A percentile compares a stretch with the other conserved stretches of the same genome.
phyloP scores from a whole-genome alignment of 2,888 invertebrate species.

The Yponomeuta evonymella region DNA sequence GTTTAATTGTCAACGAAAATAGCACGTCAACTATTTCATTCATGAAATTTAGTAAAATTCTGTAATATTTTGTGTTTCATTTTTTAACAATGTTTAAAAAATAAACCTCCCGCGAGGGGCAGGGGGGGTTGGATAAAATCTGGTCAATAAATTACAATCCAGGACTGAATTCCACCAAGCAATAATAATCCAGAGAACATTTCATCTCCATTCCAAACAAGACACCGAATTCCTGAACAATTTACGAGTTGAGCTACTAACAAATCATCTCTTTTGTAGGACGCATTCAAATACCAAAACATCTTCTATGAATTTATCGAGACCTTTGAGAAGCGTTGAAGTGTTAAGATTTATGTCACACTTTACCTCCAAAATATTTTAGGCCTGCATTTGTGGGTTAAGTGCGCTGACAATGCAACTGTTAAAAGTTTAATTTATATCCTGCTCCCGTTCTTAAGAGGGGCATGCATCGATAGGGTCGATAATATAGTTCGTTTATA shows the following conservation, averaged over 20 bases:
- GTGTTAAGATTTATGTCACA: constrained; percentile 56
- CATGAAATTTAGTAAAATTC: too few species aligned
- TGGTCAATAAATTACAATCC: not conserved
- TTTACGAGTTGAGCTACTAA: constrained; percentile 11
- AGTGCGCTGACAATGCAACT: not conserved
- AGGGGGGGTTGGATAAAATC: too few species aligned
- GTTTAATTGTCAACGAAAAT: too few species aligned
- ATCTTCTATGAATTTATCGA: constrained; percentile 31
- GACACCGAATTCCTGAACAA: constrained; percentile 9
- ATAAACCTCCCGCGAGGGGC: too few species aligned
- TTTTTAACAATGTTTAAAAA: too few species aligned
- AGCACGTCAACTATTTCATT: too few species aligned
- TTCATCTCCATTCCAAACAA: not conserved
- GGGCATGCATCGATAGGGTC: not conserved
- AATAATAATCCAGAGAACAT: constrained; percentile 1
- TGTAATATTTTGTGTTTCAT: too few species aligned
- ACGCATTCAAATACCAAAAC: constrained; percentile 10
- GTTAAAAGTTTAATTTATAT: constrained; percentile 66
- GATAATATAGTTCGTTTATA: constrained; percentile 7
- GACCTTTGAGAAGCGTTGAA: constrained; percentile 36
- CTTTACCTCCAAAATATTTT: constrained; percentile 17
- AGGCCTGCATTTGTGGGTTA: constrained; percentile 11
- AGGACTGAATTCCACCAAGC: not conserved
- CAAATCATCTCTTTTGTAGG: constrained; percentile 15
- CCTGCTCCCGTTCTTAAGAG: constrained; percentile 31